phyloP scores from a whole-genome alignment of 1,140 invertebrate genomes.

The Atopsyche davidsoni region DNA sequence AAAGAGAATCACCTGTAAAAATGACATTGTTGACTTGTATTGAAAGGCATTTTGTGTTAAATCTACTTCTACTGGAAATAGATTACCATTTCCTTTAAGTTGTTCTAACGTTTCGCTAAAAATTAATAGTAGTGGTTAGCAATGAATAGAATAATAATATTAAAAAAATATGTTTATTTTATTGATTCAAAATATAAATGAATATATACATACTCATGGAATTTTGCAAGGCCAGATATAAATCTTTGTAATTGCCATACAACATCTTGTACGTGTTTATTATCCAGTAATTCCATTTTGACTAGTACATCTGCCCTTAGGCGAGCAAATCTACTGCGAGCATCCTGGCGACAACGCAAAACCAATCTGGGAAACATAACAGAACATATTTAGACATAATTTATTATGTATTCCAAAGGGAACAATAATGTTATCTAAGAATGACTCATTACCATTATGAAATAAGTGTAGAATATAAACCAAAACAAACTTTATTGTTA shows the following conservation, averaged over 20 bases:
- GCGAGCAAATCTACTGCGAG: conserved; percentile 83
- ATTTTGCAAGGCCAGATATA: conserved; percentile 71
- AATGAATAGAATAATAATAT: conserved; percentile 40
- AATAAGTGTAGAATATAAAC: too few species aligned
- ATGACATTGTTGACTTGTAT: conserved; percentile 65
- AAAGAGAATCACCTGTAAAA: conserved; percentile 36
- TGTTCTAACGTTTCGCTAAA: conserved; percentile 53
- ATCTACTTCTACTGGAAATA: conserved; percentile 97
- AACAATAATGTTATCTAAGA: too few species aligned
- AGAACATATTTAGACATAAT: too few species aligned
- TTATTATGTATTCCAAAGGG: too few species aligned
- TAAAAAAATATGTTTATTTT: conserved; percentile 6
- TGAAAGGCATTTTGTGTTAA: conserved; percentile 86
- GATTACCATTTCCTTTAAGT: conserved; percentile 60
- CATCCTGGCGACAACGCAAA: conserved; percentile 91
- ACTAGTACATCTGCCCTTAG: conserved; percentile 91
- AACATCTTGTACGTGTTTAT: conserved; percentile 95
- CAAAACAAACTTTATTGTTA: too few species aligned
- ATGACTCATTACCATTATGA: too few species aligned
- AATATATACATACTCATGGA: conserved; percentile 49
- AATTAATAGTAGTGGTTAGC: conserved; percentile 33
- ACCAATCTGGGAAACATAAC: conserved; percentile 71
- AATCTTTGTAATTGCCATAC: conserved; percentile 77
- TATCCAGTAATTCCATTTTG: conserved; percentile 94
- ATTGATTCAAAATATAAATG: neutral